Evolutionary conservation across 2,888 invertebrate species (phyloP).

Genomic region (Catocala sponsa): DNA sequence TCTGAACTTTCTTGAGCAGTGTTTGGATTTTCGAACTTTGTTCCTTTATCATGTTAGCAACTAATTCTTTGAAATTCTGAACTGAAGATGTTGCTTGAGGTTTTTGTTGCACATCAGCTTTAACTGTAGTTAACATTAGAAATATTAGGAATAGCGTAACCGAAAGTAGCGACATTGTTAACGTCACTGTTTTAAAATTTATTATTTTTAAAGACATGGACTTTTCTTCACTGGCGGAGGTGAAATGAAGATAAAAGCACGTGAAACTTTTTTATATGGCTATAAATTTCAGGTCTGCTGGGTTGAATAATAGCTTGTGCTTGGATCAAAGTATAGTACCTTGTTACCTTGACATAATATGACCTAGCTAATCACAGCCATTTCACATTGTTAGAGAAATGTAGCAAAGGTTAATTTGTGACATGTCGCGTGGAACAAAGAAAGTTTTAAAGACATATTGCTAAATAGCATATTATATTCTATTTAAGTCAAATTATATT

Average conservation of each 20-base stretch:
- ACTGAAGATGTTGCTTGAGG: conserved; percentile 53
- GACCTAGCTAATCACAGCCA: conserved; percentile 80
- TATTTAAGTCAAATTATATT: neutral
- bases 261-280: conserved; percentile 62
- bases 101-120: conserved; percentile 62
- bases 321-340: conserved; percentile 58
- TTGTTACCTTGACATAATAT: conserved; percentile 84
- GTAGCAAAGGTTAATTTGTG: conserved; percentile 54
- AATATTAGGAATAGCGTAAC: conserved; percentile 66
- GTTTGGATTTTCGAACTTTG: conserved; percentile 77
- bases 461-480: neutral
- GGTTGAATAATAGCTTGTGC: conserved; percentile 64
- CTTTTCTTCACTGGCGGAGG: conserved; percentile 45
- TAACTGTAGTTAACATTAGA: conserved; percentile 64
- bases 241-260: conserved; percentile 54
- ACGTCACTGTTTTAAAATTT: conserved; percentile 54
- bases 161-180: conserved; percentile 75
- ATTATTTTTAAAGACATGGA: conserved; percentile 70
- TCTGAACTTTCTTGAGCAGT: conserved; percentile 75
- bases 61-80: conserved; percentile 72
- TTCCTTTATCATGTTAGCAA: conserved; percentile 75
- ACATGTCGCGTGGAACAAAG: conserved; percentile 47
- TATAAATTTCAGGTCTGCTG: conserved; percentile 67
- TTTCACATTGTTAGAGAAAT: conserved; percentile 60
- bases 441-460: conserved; percentile 40